phyloP scores from a whole-genome alignment of 1,140 invertebrate species.

The Mercenaria mercenaria region DNA sequence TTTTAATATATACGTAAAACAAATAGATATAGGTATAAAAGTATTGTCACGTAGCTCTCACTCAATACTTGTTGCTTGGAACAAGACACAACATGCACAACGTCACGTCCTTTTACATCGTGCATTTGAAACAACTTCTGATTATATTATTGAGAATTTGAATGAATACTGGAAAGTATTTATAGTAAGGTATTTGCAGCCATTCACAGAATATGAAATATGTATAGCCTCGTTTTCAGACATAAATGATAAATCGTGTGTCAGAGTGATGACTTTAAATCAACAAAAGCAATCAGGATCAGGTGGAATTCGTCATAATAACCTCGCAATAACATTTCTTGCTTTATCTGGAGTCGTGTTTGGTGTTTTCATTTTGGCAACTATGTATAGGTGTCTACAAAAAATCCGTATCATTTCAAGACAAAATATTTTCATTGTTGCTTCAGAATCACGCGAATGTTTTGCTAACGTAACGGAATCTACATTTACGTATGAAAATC shows the following conservation, averaged over 20 bases:
- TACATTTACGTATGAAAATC: slow-evolving; percentile 28
- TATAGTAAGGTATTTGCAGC: neutral
- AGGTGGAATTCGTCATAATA: slow-evolving; percentile 22
- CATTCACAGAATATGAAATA: slow-evolving; percentile 38
- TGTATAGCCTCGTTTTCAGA: slow-evolving; percentile 34
- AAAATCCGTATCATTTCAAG: slow-evolving; percentile 13
- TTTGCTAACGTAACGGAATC: slow-evolving; percentile 31
- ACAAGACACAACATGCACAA: neutral
- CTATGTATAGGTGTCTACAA: neutral
- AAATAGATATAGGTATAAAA: neutral
- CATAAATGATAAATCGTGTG: slow-evolving; percentile 1
- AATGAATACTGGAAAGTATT: slow-evolving; percentile 34
- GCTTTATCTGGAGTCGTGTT: slow-evolving; percentile 3
- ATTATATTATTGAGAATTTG: neutral
- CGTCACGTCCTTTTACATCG: slow-evolving; percentile 1
- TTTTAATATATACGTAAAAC: neutral
- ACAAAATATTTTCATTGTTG: slow-evolving; percentile 30
- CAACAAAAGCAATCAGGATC: neutral
- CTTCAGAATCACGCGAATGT: slow-evolving; percentile 1
- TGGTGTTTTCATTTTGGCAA: neutral
- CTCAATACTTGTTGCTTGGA: slow-evolving; percentile 14
- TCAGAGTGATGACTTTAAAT: neutral
- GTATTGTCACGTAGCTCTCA: neutral
- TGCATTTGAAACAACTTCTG: slow-evolving; percentile 11
- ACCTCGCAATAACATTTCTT: neutral